Percentiles rank a stretch among this genome's conserved stretches.
phyloP scores from a whole-genome alignment of 2,888 invertebrate species.

The Hemithea aestivaria region DNA sequence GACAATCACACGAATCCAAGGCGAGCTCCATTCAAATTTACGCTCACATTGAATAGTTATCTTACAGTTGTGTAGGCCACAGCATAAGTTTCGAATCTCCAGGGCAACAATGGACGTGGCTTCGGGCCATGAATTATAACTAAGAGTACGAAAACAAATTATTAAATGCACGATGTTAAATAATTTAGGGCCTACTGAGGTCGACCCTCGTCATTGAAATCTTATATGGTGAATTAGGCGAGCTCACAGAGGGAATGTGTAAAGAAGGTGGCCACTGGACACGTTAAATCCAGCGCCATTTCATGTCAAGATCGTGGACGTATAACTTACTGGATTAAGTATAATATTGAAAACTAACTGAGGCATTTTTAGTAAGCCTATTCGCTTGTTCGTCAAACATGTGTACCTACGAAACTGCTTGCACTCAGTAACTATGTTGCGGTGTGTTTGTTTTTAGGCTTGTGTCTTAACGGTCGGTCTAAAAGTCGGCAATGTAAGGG shows the following conservation, averaged over 20 bases:
- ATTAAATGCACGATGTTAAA: constrained; percentile 35
- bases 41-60: constrained; percentile 13
- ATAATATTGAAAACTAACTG: too few relatives aligned
- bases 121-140: constrained; percentile 33
- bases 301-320: too few relatives aligned
- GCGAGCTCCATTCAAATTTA: constrained; percentile 9
- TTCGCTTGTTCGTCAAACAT: too few relatives aligned
- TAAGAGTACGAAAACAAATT: constrained; percentile 33
- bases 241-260: constrained; percentile 29
- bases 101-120: constrained; percentile 29
- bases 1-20: neutral
- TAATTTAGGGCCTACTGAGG: constrained; percentile 31
- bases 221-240: constrained; percentile 33
- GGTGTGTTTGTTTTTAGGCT: too few relatives aligned
- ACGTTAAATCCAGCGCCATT: constrained; percentile 10
- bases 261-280: constrained; percentile 26
- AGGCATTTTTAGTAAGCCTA: too few relatives aligned
- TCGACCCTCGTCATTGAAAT: constrained; percentile 43
- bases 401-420: too few relatives aligned
- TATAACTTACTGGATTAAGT: too few relatives aligned
- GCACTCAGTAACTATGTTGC: too few relatives aligned
- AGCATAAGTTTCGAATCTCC: constrained; percentile 14
- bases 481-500: too few relatives aligned
- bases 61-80: neutral
- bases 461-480: too few relatives aligned